Base-by-base conservation (phyloP, 2,113 vertebrate species). In the Loxodonta africana region DNA sequence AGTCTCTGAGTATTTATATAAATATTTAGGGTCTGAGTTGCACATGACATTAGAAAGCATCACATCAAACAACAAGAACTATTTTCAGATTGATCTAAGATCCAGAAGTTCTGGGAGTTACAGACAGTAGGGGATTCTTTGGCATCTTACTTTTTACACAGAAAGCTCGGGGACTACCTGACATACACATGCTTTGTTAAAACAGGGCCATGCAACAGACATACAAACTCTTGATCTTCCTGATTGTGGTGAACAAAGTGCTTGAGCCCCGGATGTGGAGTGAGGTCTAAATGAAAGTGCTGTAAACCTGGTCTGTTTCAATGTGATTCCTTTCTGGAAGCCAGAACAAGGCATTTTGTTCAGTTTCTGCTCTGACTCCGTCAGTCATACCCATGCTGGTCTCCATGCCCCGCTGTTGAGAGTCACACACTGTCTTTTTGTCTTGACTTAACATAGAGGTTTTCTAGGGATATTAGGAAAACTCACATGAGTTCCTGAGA, bases 211-310 rank as follows among this genome's bases (percentile, higher is more conserved):
- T 33, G 3, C 28, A 30, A 90, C 60, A 9, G 6, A 85, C 1
- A 30, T 25, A 3, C 9, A 33, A 71, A 67, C 65, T 73, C 51
- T 46, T 73, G 0, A 1, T 77, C 73, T 88, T 11, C 83, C 14
- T 92, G 51, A 71, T 73, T 67, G 25, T 37, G 25, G 18, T 28
- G 8, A 83, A 37, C 9, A 86, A 63, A 83, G 44, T 48, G 5
- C 46, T 8, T 1, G 25, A 78, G 18, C 46, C 14, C 18, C 44
- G 7, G 15, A 18, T 30, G 9, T 21, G 21, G 3, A 25, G 46
- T 0, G 18, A 63, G 6, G 44, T 4, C 28, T 4, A 11, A 41
- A 25, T 3, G 1, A n/a, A 28, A 15, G 23, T 60, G 2, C 5
- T 82, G 3, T n/a, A 41, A 14, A 82, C 9, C 28, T 46, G 3